Evolutionary conservation across 2,113 vertebrate species (phyloP), one percentile per base, ranked within the genome.

Genomic region (Ctenodactylus gundi): DNA sequence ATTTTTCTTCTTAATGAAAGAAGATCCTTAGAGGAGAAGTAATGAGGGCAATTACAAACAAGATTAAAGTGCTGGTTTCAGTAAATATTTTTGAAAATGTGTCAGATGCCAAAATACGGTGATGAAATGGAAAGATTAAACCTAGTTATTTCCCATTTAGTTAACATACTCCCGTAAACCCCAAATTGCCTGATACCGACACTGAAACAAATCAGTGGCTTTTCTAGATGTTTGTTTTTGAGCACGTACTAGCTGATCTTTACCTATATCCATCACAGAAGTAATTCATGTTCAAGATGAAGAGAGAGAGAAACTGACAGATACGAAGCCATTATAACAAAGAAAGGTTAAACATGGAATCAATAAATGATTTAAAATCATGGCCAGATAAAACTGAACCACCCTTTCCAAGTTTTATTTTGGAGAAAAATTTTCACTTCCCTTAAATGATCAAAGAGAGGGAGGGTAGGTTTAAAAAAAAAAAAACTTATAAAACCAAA

Each of bases 31-130:
- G 53, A 25, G 64, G 31, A 93, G 44, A 90, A 87, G n/a, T 64
- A 62, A 85, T 44, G 11, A 55, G 80, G 46, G 75, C 92, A 83
- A 44, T 80, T 86, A 94, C 46, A 82, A 90, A 70, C 25, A 97
- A 91, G 4, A 36, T 62, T 36, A 23, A 58, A 36, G 44, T 44
- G 53, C 5, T 72, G 60, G 87, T 87, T 83, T 77, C 62, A 65
- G 55, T 53, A 73, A 76, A 75, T 58, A 51, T 70, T 88, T 73
- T 84, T 58, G 89, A 80, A 92, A 81, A 41, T 11, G 64, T 64
- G 31, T 70, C 49, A 95, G 58, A 88, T 85, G 27, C 5, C 46
- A 46, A 88, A 83, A 83, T 1, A 1, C 67, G 25, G 31, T 57
- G 49, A 88, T 80, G 23, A 65, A 51, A 31, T 60, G 3, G 46